These are phyloP conservation scores for Cichladusa arquata DNA, from an alignment of 2,113 vertebrate species.

Conservation along the genomic window DNA sequence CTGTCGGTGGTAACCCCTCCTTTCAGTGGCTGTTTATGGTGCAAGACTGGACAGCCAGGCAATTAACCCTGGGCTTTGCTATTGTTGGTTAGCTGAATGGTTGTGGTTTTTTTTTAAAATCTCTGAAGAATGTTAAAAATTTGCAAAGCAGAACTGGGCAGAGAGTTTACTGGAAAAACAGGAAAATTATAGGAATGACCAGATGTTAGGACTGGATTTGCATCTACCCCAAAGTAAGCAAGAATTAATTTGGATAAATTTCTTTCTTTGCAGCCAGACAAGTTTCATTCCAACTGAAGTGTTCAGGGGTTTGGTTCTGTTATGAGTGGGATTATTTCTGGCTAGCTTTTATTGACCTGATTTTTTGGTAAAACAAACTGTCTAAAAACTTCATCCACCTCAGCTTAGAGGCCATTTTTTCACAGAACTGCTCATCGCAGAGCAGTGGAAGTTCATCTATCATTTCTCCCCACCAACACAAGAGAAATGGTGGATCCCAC, in stretches of 20 bases:
- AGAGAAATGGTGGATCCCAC: neutral
- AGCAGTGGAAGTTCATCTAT: neutral
- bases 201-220: neutral
- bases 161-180: neutral
- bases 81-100: neutral
- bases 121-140: neutral
- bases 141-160: neutral
- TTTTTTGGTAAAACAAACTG: neutral
- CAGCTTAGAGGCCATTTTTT: conserved; percentile 1
- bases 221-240: neutral
- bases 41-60: neutral
- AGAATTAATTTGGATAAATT: neutral
- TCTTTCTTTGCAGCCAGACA: neutral
- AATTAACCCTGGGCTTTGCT: neutral
- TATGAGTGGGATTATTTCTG: neutral
- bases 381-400: neutral
- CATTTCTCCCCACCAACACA: neutral
- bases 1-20: neutral
- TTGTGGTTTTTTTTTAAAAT: neutral
- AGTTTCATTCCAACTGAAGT: neutral
- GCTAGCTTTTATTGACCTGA: neutral
- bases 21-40: neutral
- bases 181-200: neutral
- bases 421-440: neutral
- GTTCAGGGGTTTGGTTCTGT: neutral